phyloP scores from a whole-genome alignment of 92 coral and sea anemone genomes.

The Zoanthus sociatus region DNA sequence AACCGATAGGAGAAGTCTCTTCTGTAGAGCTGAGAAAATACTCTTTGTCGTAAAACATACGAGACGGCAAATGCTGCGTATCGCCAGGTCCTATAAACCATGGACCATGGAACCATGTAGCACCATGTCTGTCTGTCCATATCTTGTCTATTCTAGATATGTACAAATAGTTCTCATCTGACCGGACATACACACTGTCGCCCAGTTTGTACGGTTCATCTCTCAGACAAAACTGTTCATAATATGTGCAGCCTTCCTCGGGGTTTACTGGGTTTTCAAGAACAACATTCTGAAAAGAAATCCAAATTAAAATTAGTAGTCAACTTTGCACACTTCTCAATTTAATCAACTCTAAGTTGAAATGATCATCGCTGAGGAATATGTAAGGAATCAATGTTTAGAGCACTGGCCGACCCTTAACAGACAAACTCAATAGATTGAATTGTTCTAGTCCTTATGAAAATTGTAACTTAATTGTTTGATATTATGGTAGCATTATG shows the following conservation, averaged over 20 bases:
- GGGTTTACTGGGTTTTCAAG: slow-evolving; percentile 85
- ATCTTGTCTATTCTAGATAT: slow-evolving; percentile 91
- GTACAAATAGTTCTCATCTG: slow-evolving; percentile 86
- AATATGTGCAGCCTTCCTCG: slow-evolving; percentile 83
- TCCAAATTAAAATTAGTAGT: not conserved
- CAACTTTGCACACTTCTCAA: not conserved
- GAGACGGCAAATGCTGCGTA: slow-evolving; percentile 94
- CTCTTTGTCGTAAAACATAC: slow-evolving; percentile 98
- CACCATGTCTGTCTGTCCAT: slow-evolving; percentile 91
- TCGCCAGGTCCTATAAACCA: slow-evolving; percentile 93
- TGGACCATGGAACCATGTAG: slow-evolving; percentile 89
- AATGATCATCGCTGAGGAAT: no score
- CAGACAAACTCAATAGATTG: no score
- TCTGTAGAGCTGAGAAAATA: slow-evolving; percentile 88
- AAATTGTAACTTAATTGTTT: no score
- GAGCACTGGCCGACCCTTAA: no score
- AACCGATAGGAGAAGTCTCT: slow-evolving; percentile 74
- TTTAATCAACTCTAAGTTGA: no score
- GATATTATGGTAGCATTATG: no score
- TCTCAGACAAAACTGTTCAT: slow-evolving; percentile 86
- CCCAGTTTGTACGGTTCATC: slow-evolving; percentile 91
- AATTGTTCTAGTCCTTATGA: no score
- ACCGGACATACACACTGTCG: slow-evolving; percentile 87
- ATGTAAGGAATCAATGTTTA: no score
- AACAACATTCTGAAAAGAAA: slow-evolving; percentile 74